Base-by-base conservation (phyloP, 2,888 invertebrate genomes). In the Drosophila colorata region DNA sequence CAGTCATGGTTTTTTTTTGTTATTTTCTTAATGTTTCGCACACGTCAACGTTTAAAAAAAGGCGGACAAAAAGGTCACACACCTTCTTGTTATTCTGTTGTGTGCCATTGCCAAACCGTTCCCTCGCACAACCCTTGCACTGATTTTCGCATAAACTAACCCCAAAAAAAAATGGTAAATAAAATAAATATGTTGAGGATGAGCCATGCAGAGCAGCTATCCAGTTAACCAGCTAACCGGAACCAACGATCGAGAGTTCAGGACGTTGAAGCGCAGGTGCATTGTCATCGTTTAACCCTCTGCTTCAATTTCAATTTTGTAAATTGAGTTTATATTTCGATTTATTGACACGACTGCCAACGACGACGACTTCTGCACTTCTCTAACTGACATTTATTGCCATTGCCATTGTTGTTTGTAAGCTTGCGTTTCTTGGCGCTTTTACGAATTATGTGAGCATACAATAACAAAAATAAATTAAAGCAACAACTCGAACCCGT, bases 291-390 rank as follows among this genome's bases (percentile, higher is more conserved):
- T 73, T 87, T 84, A 80, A 84, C 87, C 87, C 84, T 43, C 78
- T 74, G 76, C 79, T 78, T 89, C 89, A 85, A 88, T 88, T 90
- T 89, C 77, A 86, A 89, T 90, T 89, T 88, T 70, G 78, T 78
- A 84, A 88, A 90, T 89, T 88, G 88, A 87, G 81, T 78, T 87
- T 86, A 80, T 74, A 80, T 83, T 86, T 84, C 89, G 89, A 90
- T 90, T 90, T 90, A 90, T 90, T 86, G 84, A 77, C 79, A 84
- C 72, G 63, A 80, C 71, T 55, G 18, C 58, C 72, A 63, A 51
- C 58, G 49, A 66, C 59, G 40, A 46, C 68, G 57, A 57, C 52
- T 46, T 43, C 56, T 44, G 68, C 76, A 66, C 69, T 73, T 65
- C 61, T 47, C 60, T 64, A 64, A 78, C 82, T 89, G 90, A 88